phyloP scores from a whole-genome alignment of 1,140 invertebrate species.

The Caenorhabditis tropicalis region DNA sequence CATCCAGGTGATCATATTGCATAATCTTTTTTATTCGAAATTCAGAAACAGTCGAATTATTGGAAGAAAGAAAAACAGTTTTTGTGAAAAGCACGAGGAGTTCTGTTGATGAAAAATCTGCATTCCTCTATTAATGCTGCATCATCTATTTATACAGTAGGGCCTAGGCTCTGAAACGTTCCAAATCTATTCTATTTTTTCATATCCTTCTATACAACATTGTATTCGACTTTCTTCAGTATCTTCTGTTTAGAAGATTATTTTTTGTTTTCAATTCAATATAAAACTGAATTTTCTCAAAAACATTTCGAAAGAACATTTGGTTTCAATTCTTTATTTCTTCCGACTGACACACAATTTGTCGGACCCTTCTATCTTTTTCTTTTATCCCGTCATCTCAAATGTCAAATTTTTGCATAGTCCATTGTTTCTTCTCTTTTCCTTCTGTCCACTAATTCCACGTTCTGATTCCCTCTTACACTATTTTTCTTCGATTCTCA shows the following conservation, averaged over 20 bases:
- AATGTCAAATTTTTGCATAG: slow-evolving; percentile 41
- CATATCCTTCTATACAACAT: too few relatives aligned
- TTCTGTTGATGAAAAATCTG: too few relatives aligned
- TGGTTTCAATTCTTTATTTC: neutral
- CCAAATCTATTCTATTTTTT: too few relatives aligned
- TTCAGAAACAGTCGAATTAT: too few relatives aligned
- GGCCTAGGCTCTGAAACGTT: too few relatives aligned
- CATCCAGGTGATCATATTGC: neutral
- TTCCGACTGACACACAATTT: slow-evolving; percentile 29
- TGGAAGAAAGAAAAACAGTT: too few relatives aligned
- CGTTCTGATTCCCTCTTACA: slow-evolving; percentile 1
- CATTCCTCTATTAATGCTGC: too few relatives aligned
- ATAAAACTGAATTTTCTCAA: neutral
- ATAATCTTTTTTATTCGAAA: neutral
- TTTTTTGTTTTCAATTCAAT: neutral
- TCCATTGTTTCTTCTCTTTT: neutral
- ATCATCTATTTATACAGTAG: too few relatives aligned
- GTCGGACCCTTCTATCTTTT: neutral
- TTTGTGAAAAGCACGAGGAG: too few relatives aligned
- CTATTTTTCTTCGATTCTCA: slow-evolving; percentile 1
- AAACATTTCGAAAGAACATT: slow-evolving; percentile 15
- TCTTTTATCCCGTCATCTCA: neutral
- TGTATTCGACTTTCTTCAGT: too few relatives aligned
- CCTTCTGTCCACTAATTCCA: neutral
- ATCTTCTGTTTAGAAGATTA: neutral